Evolutionary conservation across 2,113 vertebrate genomes (phyloP).

Genomic region (Rhinoderma darwinii): DNA sequence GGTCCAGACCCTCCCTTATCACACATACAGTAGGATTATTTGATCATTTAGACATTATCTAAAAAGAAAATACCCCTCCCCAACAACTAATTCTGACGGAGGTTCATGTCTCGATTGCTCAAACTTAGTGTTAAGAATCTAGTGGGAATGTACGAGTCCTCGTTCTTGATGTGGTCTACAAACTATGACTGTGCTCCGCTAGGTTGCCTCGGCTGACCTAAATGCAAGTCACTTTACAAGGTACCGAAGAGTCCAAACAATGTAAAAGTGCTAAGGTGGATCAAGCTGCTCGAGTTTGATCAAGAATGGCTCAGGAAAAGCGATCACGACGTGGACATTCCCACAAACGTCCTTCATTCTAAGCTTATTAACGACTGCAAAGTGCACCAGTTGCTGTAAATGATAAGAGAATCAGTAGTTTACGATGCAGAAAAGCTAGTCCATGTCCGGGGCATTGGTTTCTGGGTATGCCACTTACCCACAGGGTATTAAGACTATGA

Average conservation of each 20-base stretch:
- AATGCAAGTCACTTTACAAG: constrained; percentile 1
- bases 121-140: neutral
- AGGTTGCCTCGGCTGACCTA: too few relatives aligned
- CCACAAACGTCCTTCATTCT: neutral
- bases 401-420: neutral
- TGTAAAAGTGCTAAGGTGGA: constrained; percentile 78
- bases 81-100: neutral
- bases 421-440: neutral
- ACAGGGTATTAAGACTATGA: neutral
- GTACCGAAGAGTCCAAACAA: constrained; percentile 67
- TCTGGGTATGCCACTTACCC: constrained; percentile 4
- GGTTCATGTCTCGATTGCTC: neutral
- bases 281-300: constrained; percentile 68
- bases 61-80: neutral
- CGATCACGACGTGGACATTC: neutral
- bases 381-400: neutral
- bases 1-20: neutral
- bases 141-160: constrained; percentile 16
- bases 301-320: constrained; percentile 67
- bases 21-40: neutral
- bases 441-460: neutral
- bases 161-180: neutral
- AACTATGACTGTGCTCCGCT: neutral
- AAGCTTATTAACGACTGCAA: neutral
- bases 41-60: neutral